Conservation (phyloP, 2,113 vertebrate genomes). For the Periophthalmodon schlosseri region DNA sequence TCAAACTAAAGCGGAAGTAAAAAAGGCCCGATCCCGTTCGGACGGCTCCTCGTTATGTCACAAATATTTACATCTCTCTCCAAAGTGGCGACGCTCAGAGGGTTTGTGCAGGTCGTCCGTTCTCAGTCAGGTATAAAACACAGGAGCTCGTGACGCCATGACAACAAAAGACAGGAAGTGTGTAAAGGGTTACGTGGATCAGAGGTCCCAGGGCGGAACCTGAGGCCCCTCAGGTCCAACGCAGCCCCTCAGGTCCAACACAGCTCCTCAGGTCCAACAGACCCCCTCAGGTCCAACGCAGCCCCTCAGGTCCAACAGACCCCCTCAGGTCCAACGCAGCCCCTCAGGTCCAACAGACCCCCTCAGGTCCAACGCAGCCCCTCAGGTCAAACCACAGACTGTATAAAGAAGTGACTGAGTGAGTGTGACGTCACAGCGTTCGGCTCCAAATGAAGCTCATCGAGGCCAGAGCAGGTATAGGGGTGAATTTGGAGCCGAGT, state of each 20-base stretch:
- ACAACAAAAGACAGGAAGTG: constrained; percentile 62
- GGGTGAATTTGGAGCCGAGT: too few species aligned
- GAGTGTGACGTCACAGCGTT: too few species aligned
- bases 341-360: too few species aligned
- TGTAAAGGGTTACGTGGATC: constrained; percentile 65
- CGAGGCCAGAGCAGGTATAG: too few species aligned
- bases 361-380: too few species aligned
- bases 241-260: constrained; percentile 1
- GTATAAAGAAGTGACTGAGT: too few species aligned
- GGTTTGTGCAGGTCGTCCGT: background rate
- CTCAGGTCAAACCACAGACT: too few species aligned
- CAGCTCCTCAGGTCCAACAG: constrained; percentile 35
- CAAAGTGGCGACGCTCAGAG: constrained; percentile 45
- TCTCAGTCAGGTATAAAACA: constrained; percentile 21
- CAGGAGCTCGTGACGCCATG: constrained; percentile 32
- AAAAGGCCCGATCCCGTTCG: constrained; percentile 38
- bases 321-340: too few species aligned
- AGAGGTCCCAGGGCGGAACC: constrained; percentile 71
- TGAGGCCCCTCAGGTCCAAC: constrained; percentile 45
- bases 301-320: too few species aligned
- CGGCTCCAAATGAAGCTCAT: too few species aligned
- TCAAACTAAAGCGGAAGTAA: background rate
- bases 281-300: constrained; percentile 33
- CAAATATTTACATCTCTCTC: constrained; percentile 78
- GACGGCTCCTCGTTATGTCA: constrained; percentile 38